Base-by-base conservation (phyloP, 2,113 vertebrate genomes). In the Pimephales promelas region DNA sequence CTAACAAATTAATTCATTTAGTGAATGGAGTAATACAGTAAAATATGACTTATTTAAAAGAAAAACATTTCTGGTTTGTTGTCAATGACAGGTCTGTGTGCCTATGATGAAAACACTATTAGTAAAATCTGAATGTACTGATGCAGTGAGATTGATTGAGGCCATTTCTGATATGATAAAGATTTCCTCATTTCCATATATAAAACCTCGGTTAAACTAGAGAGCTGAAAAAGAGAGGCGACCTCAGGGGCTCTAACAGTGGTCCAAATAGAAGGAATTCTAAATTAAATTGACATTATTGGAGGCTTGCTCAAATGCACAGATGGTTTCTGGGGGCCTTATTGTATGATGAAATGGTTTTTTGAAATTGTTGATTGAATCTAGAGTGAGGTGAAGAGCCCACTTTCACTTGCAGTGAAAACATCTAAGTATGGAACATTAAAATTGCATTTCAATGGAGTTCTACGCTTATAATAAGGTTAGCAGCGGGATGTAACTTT, bases 321-420 rank as follows among this genome's bases (percentile, higher is more conserved):
- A 57, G 77, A 68, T 59, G 18, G 24, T 81, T 34, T 83, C 40
- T 83, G 75, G 62, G 47, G 28, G 59, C 49, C 61, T 59, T 73
- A 40, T 45, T 83, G 70, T 64, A 16, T 66, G 75, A 75, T 80
- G 45, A 79, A 85, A 85, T 82, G 59, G 66, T n/a, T n/a, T n/a
- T n/a, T n/a, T n/a, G n/a, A n/a, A n/a, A 80, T 57, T 77, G 80
- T 70, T 88, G 80, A 88, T 86, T 85, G 75, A 82, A 86, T 86
- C 80, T 81, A 36, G 57, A 78, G 79, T 34, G 45, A 34, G 49
- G 57, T 22, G 78, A 24, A 70, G 3, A 34, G 79, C 26, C 79
- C 28, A 81, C 47, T 86, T 70, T 84, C 47, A 84, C 85, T 79
- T 52, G 40, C 64, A 24, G n/a, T 13, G 49, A 71, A 68, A 84